These are phyloP conservation scores for Tor tambroides DNA, from an alignment of 2,113 vertebrate species.

Conservation along the genomic window DNA sequence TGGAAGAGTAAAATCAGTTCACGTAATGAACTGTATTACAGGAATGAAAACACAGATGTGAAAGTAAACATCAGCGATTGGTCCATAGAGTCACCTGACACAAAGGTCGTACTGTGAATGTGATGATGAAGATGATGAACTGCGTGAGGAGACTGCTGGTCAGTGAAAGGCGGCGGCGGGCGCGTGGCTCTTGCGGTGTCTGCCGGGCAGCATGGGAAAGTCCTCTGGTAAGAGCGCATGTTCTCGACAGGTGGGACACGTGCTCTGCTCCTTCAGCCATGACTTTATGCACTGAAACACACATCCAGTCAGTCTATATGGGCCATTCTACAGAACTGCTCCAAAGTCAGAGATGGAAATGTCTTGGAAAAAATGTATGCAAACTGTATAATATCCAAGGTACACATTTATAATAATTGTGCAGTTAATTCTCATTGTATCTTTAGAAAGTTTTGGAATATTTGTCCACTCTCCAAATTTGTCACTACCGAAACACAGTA, in stretches of 20 bases:
- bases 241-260: constrained; percentile 86
- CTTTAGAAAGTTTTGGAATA: no score
- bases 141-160: background rate
- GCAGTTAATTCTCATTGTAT: no score
- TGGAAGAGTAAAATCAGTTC: background rate
- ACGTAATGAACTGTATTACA: background rate
- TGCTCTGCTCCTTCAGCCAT: constrained; percentile 85
- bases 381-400: no score
- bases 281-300: constrained; percentile 82
- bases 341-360: no score
- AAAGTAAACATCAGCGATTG: background rate
- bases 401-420: no score
- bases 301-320: no score
- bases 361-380: no score
- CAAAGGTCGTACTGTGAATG: background rate
- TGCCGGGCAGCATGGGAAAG: constrained; percentile 74
- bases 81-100: background rate
- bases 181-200: constrained; percentile 63
- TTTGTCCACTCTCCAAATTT: no score
- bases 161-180: constrained; percentile 41
- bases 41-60: background rate
- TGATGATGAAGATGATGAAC: background rate
- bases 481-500: no score
- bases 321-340: no score
- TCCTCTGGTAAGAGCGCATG: constrained; percentile 76